These are phyloP conservation scores for Erynnis tages DNA, from an alignment of 2,888 invertebrate species.

Conservation along the genomic window DNA sequence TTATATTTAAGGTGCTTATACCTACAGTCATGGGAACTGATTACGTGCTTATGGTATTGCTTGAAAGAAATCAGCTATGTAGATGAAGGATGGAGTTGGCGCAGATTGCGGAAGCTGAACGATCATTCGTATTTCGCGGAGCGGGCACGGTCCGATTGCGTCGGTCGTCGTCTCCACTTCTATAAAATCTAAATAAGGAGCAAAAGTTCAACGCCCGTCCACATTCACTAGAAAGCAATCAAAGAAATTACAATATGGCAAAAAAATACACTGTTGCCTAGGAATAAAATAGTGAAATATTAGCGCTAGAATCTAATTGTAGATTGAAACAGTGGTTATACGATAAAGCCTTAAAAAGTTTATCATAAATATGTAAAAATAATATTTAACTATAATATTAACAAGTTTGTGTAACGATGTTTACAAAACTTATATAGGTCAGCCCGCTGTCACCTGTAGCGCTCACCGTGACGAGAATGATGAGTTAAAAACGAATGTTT, in stretches of 20 bases:
- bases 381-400: too few relatives aligned
- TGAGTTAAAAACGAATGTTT: slow-evolving; percentile 33
- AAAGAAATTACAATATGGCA: background rate
- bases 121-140: slow-evolving; percentile 67
- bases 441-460: slow-evolving; percentile 45
- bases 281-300: too few relatives aligned
- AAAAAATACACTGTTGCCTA: too few relatives aligned
- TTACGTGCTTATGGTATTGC: background rate
- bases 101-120: slow-evolving; percentile 63
- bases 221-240: slow-evolving; percentile 60
- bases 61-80: slow-evolving; percentile 14
- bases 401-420: background rate
- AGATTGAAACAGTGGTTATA: too few relatives aligned
- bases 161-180: slow-evolving; percentile 72
- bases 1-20: too few relatives aligned
- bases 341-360: too few relatives aligned
- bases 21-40: too few relatives aligned
- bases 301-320: too few relatives aligned
- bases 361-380: too few relatives aligned
- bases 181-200: slow-evolving; percentile 81
- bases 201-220: slow-evolving; percentile 76
- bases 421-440: slow-evolving; percentile 45
- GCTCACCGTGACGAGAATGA: slow-evolving; percentile 31
- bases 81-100: slow-evolving; percentile 44
- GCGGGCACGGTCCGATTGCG: slow-evolving; percentile 57